Evolutionary conservation across 1,140 invertebrate genomes (phyloP), one percentile per base, ranked within the genome.

Genomic region (Meloidogyne exigua): DNA sequence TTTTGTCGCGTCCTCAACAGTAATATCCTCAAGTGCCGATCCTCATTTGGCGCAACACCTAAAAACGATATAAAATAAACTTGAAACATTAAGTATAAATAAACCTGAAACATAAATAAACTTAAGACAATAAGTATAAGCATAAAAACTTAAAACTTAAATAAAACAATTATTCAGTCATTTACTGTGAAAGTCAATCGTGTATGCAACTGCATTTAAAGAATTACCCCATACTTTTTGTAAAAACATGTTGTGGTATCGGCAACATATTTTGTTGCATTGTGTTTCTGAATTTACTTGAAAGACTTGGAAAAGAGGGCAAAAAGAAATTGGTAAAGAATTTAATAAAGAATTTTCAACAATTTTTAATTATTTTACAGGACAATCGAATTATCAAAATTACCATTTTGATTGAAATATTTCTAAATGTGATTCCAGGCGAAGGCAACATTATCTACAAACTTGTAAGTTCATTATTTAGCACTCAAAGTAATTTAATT

Each of bases 381-480:
- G 57, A 71, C 69, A 71, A 71, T n/a, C 26, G 69, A 25, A 65
- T 65, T 15, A 71, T 71, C 18, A 71, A 71, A 71, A 65, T 71
- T 65, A 71, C 69, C 15, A 62, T 71, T 32, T 2, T 71, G 5
- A 25, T 71, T 32, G 69, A 71, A 65, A 65, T 71, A 25, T 71
- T 71, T 21, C n/a, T 71, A 15, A 26, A 32, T 32, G 62, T 71
- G 23, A 71, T 71, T 65, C 69, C 69, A 15, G 69, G 69, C 21
- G 23, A 71, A 25, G 32, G 23, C 0, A 26, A 71, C n/a, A 71
- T 71, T 32, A 26, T 71, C 65, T 66, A 66, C 18, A 66, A 66
- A 39, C n/a, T 66, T 15, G 26, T 66, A 39, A 44, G 18, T 1
- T 18, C 1, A 44, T 15, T 15, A 44, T 42, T 42, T 42, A 42